Conservation (phyloP, 2,797 vertebrate genomes). For the Chaetodon trifasciatus region DNA sequence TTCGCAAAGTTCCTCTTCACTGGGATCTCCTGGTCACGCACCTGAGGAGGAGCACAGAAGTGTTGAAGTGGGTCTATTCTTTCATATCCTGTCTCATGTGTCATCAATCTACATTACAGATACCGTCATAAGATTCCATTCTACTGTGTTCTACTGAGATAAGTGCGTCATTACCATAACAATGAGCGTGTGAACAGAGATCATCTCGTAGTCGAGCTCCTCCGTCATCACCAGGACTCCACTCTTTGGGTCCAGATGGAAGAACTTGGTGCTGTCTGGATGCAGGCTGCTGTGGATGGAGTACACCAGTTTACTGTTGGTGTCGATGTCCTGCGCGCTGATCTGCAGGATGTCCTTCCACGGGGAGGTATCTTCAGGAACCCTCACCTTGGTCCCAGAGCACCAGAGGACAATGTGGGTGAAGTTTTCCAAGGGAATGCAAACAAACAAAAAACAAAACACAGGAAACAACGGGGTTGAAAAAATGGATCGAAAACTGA, state of each 20-base stretch:
- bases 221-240: constrained; percentile 90
- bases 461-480: neutral
- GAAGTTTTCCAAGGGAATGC: neutral
- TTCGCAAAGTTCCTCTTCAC: constrained; percentile 95
- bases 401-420: neutral
- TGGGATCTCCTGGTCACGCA: constrained; percentile 96
- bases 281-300: constrained; percentile 92
- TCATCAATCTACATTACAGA: neutral
- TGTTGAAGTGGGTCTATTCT: neutral
- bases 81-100: neutral
- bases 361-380: constrained; percentile 92
- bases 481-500: neutral
- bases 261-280: constrained; percentile 88
- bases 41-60: constrained; percentile 78
- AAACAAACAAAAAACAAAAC: neutral
- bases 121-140: neutral
- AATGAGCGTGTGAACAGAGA: constrained; percentile 89
- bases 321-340: constrained; percentile 90
- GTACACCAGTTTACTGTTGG: constrained; percentile 91
- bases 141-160: neutral
- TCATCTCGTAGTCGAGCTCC: constrained; percentile 88
- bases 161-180: constrained; percentile 89
- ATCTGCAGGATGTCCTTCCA: constrained; percentile 92
- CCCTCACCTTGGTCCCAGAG: constrained; percentile 71
- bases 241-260: constrained; percentile 93